Base-by-base conservation (phyloP, 2,888 invertebrate genomes). In the Mimumesa dahlbomi region DNA sequence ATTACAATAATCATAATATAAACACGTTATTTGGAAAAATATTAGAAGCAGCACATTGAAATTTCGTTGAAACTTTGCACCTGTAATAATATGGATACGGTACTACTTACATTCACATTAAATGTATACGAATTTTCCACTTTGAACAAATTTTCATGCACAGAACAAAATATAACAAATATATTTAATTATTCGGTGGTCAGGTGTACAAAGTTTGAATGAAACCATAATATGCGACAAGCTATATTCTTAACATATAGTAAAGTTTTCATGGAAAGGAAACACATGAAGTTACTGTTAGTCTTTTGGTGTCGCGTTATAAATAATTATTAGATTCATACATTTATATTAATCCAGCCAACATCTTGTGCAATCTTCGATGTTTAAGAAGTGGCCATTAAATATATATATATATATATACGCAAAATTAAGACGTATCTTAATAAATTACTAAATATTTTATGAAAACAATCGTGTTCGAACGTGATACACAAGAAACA, bases 51-150 rank as follows among this genome's bases (percentile, higher is more conserved):
- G 40, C 62, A 54, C 50, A 43, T 42, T 22, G 56, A 25, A 53
- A 59, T 48, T 63, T 75, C 76, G 58, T 75, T 75, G 62, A 75
- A 66, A 76, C 52, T 75, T 62, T 58, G 63, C 48, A 67, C 67
- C 52, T 36, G 36, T 19, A 7, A 34, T 16, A 29, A 36, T 2
- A 52, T 9, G 21, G 29, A 52, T 52, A 57, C 31, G n/a, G 54
- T 50, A 52, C 49, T n/a, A n/a, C n/a, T n/a, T 29, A 21, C 29
- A 19, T 19, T 9, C n/a, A 61, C 13, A 36, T 36, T 9, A 53
- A 45, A 36, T n/a, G n/a, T 43, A 36, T 43, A 50, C 18, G 21
- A 22, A 11, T 61, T 40, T 42, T 46, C 43, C 48, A 49, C 46
- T 40, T 40, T 16, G 31, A 7, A 49, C 14, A 52, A 16, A 13